Percentiles rank a stretch among this genome's conserved stretches.
These are phyloP conservation scores for Microchirus variegatus DNA, from an alignment of 2,797 vertebrate genomes.

Conservation along the genomic window DNA sequence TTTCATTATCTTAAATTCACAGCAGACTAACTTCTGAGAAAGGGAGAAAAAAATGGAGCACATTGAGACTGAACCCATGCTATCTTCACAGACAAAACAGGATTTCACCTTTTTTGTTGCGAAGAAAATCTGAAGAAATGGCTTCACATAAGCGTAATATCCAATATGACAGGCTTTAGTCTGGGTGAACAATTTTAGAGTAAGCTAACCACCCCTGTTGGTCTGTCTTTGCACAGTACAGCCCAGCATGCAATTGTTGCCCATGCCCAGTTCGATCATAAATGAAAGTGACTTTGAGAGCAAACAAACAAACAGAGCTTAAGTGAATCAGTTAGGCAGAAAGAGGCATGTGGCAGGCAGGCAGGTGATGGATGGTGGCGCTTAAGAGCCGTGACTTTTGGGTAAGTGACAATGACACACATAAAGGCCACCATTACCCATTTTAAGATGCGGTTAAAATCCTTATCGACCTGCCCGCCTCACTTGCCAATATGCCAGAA, in stretches of 20 bases:
- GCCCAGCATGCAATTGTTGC: constrained; percentile 31
- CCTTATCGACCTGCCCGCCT: constrained; percentile 76
- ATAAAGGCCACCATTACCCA: constrained; percentile 81
- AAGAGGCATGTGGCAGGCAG: constrained; percentile 72
- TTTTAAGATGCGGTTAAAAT: constrained; percentile 82
- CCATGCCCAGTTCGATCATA: constrained; percentile 60
- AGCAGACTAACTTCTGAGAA: constrained; percentile 7
- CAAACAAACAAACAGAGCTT: constrained; percentile 76
- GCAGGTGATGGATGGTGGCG: constrained; percentile 81
- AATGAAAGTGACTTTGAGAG: constrained; percentile 80
- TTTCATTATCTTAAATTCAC: constrained; percentile 11
- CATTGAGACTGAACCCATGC: neutral
- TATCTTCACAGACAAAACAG: constrained; percentile 10
- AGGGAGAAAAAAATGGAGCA: neutral
- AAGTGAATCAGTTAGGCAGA: constrained; percentile 77
- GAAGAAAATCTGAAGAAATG: constrained; percentile 20
- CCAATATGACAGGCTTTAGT: constrained; percentile 36
- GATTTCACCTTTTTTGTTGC: constrained; percentile 13
- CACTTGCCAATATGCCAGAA: constrained; percentile 75
- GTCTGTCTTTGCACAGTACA: constrained; percentile 22
- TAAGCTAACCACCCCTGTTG: constrained; percentile 16
- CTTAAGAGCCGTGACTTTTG: constrained; percentile 80
- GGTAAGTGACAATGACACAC: constrained; percentile 84
- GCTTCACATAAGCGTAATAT: constrained; percentile 26
- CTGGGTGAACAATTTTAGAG: constrained; percentile 29